Base-by-base conservation (phyloP, 64 coral and sea anemone species). In the Cladopsammia gracilis region DNA sequence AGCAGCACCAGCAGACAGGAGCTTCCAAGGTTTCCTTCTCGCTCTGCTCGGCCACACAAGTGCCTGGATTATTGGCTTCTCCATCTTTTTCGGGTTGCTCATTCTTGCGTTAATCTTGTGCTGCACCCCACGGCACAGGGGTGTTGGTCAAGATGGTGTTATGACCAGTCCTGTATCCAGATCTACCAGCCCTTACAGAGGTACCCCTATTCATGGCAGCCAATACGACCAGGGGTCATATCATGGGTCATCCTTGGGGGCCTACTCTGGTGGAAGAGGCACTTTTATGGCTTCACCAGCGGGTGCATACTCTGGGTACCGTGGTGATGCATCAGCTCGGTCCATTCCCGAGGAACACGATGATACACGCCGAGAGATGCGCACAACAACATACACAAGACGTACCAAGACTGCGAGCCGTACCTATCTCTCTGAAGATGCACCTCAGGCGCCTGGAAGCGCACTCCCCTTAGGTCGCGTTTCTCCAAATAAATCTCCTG, bases 31-130 rank as follows among this genome's bases (percentile, higher is more conserved):
- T 13, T 52, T 98, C 18, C 82, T 98, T 59, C 80, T 98, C 2
- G 22, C 92, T 14, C 58, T 98, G 34, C 82, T 98, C 48, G 92
- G 93, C 22, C 88, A 98, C 48, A 98, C 96, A 50, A 98, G 96
- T 91, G 88, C 96, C 25, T 98, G 92, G 96, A 88, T 98, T 69
- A 91, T 98, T 67, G 96, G 96, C 6, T 88, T 98, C 54, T 94
- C 96, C 2, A 62, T 98, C 54, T 94, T 98, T 44, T 49, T 98
- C 51, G 96, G 87, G 15, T 93, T 94, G 3, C 70, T 98, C 5
- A 94, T 98, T 77, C 65, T 98, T 7, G 58, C 81, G 19, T 68
- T 98, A 7, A 90, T 98, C 66, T 57, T 98, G 59, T 98, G 96
- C 49, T 98, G 91, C 62, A 94, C 26, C n/a, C 81, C 83, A 19